Base-by-base conservation (phyloP, 2,113 vertebrate species). In the Elgaria multicarinata region DNA sequence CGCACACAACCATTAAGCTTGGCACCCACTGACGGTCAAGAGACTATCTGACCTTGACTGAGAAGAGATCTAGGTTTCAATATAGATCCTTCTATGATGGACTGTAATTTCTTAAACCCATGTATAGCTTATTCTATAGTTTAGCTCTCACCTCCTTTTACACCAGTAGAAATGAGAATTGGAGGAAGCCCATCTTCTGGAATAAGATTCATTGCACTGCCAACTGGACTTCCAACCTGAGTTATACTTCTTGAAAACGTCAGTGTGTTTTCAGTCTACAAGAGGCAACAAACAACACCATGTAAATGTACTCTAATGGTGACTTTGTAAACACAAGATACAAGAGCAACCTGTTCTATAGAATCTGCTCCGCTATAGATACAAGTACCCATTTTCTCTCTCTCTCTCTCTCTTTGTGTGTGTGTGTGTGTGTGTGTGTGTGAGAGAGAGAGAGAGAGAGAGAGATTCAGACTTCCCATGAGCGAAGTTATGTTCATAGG, bases 101-200 rank as follows among this genome's bases (percentile, higher is more conserved):
- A 76, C 36, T 85, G 44, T 39, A 77, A 87, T 67, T 78, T 20
- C 4, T 69, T 50, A 78, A 67, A 50, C 24, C 39, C 87, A 91
- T 83, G 90, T 82, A 53, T 46, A 87, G 39, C 58, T n/a, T 92
- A 87, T 64, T 84, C 85, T 42, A 69, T 6, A 24, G 42, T 33
- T 91, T 93, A 31, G 28, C 14, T 90, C 95, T 95, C 94, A 99
- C 99, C 99, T 99, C 99, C 99, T 98, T 99, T 99, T 93, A 99
- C 98, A 92, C 99, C 99, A 28, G 99, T 99, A 96, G 99, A 99
- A 96, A 99, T 99, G 94, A 99, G 99, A 95, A 99, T 99, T 95
- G 99, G 99, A 97, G 99, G 99, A 96, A 99, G 99, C 39, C 99
- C 99, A 94, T 99, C 98, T 97, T 99, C 98, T 89, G 99, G 99